These are phyloP conservation scores for Cactoblastis cactorum DNA, from an alignment of 2,888 invertebrate genomes.

Conservation along the genomic window DNA sequence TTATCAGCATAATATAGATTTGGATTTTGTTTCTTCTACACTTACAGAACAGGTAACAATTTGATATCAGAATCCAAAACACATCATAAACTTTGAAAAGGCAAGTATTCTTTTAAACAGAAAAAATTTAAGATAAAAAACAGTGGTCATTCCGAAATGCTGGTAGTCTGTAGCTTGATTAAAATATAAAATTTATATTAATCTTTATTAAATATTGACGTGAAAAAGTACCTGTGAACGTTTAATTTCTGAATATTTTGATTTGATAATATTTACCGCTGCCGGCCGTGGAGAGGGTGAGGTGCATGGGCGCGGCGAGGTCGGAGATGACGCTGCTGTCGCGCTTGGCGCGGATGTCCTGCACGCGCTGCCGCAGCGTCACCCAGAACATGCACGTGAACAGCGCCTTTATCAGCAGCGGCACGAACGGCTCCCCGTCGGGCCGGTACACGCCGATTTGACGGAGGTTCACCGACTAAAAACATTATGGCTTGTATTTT, in stretches of 20 bases:
- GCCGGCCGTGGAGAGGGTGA: conserved; percentile 86
- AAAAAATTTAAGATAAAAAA: too few relatives aligned
- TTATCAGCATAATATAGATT: neutral
- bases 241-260: too few relatives aligned
- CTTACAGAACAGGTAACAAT: too few relatives aligned
- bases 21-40: too few relatives aligned
- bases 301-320: conserved; percentile 88
- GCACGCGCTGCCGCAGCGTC: conserved; percentile 92
- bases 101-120: too few relatives aligned
- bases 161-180: too few relatives aligned
- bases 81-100: too few relatives aligned
- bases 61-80: too few relatives aligned
- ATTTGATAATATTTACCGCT: conserved; percentile 74
- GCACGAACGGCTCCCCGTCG: conserved; percentile 82
- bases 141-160: too few relatives aligned
- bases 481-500: neutral
- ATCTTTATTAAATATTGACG: neutral
- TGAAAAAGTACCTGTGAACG: neutral
- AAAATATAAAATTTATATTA: too few relatives aligned
- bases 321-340: conserved; percentile 84
- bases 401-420: conserved; percentile 89
- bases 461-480: conserved; percentile 83
- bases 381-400: conserved; percentile 98
- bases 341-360: conserved; percentile 85
- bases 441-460: conserved; percentile 90